phyloP scores from a whole-genome alignment of 1,140 invertebrate species.

The Mercenaria mercenaria region DNA sequence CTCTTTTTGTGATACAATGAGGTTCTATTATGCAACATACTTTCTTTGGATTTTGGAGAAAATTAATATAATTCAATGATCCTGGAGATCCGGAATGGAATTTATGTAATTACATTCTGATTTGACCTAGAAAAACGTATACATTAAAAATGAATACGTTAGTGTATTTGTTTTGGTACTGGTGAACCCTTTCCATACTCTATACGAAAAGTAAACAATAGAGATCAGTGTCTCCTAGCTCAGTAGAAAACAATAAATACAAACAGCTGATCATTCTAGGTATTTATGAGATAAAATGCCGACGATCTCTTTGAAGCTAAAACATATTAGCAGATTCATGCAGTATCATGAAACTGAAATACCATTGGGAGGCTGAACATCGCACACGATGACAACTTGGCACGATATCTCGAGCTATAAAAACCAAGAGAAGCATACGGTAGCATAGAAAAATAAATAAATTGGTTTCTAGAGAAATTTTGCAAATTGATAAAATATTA shows the following conservation, averaged over 20 bases:
- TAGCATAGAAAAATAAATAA: not conserved
- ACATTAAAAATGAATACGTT: too few species aligned
- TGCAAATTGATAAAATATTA: not conserved
- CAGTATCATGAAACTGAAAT: not conserved
- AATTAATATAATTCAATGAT: too few species aligned
- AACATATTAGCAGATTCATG: conserved; percentile 18
- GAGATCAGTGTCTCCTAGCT: too few species aligned
- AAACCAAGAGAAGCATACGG: not conserved
- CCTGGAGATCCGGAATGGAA: too few species aligned
- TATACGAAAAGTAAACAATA: too few species aligned
- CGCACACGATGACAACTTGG: not conserved
- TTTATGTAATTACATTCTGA: too few species aligned
- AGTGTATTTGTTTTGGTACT: too few species aligned
- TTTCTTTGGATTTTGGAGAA: too few species aligned
- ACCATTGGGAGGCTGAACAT: not conserved
- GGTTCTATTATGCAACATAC: too few species aligned
- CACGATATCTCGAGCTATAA: not conserved
- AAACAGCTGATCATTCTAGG: not conserved
- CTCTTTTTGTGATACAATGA: too few species aligned
- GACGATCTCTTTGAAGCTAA: conserved; percentile 7
- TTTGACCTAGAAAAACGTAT: too few species aligned
- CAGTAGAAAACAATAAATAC: not conserved
- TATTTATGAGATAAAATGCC: not conserved
- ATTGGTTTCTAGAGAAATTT: not conserved
- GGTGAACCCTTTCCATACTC: too few species aligned